These are phyloP conservation scores for Mythimna albipuncta DNA, from an alignment of 2,888 invertebrate species.

Conservation along the genomic window DNA sequence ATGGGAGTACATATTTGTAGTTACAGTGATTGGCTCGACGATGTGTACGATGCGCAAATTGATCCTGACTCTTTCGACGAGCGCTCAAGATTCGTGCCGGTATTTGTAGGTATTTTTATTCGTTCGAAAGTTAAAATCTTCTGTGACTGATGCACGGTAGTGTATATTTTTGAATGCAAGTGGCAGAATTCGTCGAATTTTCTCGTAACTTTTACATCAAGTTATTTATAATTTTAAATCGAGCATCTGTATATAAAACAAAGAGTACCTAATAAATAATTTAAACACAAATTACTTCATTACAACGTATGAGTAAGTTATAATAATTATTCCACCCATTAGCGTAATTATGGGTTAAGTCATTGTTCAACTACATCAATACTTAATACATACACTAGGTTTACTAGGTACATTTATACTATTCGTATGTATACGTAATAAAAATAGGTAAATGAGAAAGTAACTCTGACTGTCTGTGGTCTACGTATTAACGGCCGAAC, in stretches of 20 bases:
- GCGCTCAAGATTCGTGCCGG: no score
- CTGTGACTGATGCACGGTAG: neutral
- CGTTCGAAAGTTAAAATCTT: neutral
- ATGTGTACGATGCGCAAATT: no score
- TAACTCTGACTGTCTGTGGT: no score
- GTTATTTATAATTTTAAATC: conserved; percentile 28
- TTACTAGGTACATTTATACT: no score
- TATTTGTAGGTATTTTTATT: neutral
- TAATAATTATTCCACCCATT: conserved; percentile 29
- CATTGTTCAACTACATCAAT: conserved; percentile 2
- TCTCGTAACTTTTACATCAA: conserved; percentile 3
- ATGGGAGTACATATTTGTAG: no score
- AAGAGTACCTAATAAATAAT: conserved; percentile 10
- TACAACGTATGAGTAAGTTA: conserved; percentile 21
- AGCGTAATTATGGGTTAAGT: conserved; percentile 40
- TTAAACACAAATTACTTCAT: conserved; percentile 38
- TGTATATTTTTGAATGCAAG: conserved; percentile 17
- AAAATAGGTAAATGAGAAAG: no score
- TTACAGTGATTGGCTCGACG: no score
- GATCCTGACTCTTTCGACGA: no score
- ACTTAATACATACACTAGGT: no score
- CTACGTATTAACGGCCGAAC: no score
- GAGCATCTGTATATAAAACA: conserved; percentile 32
- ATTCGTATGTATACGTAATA: no score
- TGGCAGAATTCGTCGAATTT: conserved; percentile 21